These are phyloP conservation scores for Ctenosaura bakeri DNA, from an alignment of 2,797 vertebrate genomes.

Conservation along the genomic window DNA sequence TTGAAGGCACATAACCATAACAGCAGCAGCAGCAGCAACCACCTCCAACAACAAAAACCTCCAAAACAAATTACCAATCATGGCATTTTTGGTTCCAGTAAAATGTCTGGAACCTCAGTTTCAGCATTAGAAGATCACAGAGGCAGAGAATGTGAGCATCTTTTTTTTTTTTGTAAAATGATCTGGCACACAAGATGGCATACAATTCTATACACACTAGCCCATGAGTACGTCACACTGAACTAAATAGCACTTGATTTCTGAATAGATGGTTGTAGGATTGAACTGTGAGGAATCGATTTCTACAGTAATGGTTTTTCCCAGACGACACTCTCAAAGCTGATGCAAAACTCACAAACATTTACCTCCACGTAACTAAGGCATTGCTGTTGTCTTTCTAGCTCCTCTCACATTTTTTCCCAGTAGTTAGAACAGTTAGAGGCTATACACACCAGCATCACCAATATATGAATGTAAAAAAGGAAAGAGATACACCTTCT, in stretches of 20 bases:
- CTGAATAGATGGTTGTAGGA: background rate
- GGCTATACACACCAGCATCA: background rate
- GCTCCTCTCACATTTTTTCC: background rate
- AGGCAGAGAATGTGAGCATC: too few species aligned
- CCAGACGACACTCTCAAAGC: background rate
- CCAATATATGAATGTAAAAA: background rate
- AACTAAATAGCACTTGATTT: background rate
- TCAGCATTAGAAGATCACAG: too few species aligned
- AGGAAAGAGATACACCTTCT: background rate
- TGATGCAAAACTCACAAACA: background rate
- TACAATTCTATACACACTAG: background rate
- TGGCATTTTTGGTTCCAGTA: too few species aligned
- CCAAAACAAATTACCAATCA: too few species aligned
- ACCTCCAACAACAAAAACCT: too few species aligned
- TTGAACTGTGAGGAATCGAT: background rate
- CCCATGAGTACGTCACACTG: background rate
- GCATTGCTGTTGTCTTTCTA: background rate
- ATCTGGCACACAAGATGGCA: too few species aligned
- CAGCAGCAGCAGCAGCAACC: too few species aligned
- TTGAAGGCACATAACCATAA: too few species aligned
- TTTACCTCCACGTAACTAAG: background rate
- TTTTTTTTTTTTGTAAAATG: background rate
- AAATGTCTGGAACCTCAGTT: too few species aligned
- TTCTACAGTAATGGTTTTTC: background rate
- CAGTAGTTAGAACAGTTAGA: background rate